Percentiles rank a stretch among this genome's conserved stretches.
These are phyloP conservation scores for Arnoldichthys spilopterus DNA, from an alignment of 2,797 vertebrate genomes.

Conservation along the genomic window DNA sequence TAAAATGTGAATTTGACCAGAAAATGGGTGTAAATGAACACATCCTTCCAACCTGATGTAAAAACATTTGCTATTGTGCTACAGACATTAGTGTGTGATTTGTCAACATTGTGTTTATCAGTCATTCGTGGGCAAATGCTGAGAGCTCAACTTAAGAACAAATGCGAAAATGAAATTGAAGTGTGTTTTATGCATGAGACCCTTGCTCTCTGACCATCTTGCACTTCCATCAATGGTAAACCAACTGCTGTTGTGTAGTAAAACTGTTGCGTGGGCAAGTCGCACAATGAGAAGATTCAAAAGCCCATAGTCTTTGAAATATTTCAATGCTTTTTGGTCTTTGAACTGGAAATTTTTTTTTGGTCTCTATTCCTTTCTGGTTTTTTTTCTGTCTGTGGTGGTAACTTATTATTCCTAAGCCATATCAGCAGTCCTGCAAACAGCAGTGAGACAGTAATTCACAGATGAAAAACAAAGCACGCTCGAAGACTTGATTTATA, in stretches of 20 bases:
- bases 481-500: background rate
- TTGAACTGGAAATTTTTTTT: background rate
- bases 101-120: no score
- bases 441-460: background rate
- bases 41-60: no score
- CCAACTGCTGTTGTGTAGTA: background rate
- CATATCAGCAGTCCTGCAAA: background rate
- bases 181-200: no score
- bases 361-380: background rate
- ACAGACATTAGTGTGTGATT: no score
- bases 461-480: background rate
- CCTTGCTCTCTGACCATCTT: background rate
- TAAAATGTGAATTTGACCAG: no score
- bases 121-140: no score
- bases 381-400: background rate
- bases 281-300: background rate
- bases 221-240: background rate
- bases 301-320: background rate
- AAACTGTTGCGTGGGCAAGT: slow-evolving; percentile 6
- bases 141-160: no score
- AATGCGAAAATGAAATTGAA: no score
- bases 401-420: background rate
- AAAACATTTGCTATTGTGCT: no score
- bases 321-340: slow-evolving; percentile 7
- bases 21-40: no score